Evolutionary conservation across 2,888 invertebrate species (phyloP).

Genomic region (Tetranychus piercei): DNA sequence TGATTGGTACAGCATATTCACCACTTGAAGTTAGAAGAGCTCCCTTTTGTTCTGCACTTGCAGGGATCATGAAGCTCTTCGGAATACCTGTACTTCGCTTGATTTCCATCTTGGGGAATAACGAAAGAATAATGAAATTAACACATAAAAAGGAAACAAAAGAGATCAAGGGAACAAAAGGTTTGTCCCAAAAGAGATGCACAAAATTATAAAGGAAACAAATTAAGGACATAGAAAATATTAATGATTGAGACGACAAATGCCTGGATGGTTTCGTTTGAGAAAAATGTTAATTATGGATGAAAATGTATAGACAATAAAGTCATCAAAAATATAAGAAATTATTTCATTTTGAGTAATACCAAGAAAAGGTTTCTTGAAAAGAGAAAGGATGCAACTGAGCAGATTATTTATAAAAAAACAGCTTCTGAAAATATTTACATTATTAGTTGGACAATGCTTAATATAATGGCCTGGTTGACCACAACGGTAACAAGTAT

Average conservation of each 20-base stretch:
- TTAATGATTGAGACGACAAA: no score
- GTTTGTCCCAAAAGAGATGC: slow-evolving; percentile 10
- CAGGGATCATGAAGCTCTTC: slow-evolving; percentile 78
- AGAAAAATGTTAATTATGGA: no score
- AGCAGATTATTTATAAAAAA: slow-evolving; percentile 3
- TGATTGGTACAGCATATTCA: slow-evolving; percentile 66
- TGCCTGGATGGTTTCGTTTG: no score
- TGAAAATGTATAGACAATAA: no score
- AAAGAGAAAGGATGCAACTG: no score
- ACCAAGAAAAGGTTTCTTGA: no score
- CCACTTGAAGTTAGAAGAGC: slow-evolving; percentile 76
- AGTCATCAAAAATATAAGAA: slow-evolving; percentile 4
- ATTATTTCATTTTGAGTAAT: neutral
- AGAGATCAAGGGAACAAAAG: slow-evolving; percentile 9
- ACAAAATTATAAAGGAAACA: no score
- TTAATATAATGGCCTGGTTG: slow-evolving; percentile 93
- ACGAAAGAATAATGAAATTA: slow-evolving; percentile 27
- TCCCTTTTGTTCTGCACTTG: slow-evolving; percentile 70
- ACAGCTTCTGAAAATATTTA: slow-evolving; percentile 30
- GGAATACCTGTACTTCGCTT: slow-evolving; percentile 95
- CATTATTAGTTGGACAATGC: slow-evolving; percentile 60
- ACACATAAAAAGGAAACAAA: neutral
- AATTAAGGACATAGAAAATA: no score
- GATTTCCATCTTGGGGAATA: slow-evolving; percentile 38
- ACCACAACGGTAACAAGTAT: slow-evolving; percentile 83